A percentile compares a stretch with the other conserved stretches of the same genome.
phyloP scores from a whole-genome alignment of 2,113 vertebrate genomes.

The Microcebus ravelobensis region DNA sequence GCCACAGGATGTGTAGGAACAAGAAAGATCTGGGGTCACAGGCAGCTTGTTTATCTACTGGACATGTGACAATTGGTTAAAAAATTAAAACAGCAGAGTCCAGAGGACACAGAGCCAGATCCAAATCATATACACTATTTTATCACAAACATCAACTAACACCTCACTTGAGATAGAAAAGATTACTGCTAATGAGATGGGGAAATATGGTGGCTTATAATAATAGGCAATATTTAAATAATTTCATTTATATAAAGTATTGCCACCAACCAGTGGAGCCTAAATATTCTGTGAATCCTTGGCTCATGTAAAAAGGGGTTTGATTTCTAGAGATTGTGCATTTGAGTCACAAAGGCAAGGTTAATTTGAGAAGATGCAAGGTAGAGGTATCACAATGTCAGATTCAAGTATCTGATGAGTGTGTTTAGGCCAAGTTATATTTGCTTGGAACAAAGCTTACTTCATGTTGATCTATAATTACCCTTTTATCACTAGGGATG shows the following conservation, averaged over 20 bases:
- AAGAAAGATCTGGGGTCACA: background rate
- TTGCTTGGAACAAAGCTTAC: background rate
- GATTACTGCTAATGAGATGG: background rate
- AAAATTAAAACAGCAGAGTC: background rate
- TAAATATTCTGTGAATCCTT: slow-evolving; percentile 29
- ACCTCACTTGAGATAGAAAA: background rate
- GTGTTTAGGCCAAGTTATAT: background rate
- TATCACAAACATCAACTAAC: background rate
- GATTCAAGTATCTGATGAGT: background rate
- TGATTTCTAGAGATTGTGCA: background rate
- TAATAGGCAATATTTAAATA: background rate
- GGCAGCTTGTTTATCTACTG: background rate
- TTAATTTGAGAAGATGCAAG: background rate
- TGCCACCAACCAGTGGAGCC: background rate
- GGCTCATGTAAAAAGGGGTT: background rate
- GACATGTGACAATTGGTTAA: background rate
- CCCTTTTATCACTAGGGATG: background rate
- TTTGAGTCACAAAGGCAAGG: background rate
- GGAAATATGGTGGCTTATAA: background rate
- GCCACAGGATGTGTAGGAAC: background rate
- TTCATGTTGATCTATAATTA: background rate
- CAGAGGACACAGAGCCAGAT: background rate
- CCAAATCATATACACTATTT: background rate
- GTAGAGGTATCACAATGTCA: background rate
- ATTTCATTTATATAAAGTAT: slow-evolving; percentile 24